phyloP scores from a whole-genome alignment of 2,113 vertebrate species.

The Crotophaga sulcirostris region DNA sequence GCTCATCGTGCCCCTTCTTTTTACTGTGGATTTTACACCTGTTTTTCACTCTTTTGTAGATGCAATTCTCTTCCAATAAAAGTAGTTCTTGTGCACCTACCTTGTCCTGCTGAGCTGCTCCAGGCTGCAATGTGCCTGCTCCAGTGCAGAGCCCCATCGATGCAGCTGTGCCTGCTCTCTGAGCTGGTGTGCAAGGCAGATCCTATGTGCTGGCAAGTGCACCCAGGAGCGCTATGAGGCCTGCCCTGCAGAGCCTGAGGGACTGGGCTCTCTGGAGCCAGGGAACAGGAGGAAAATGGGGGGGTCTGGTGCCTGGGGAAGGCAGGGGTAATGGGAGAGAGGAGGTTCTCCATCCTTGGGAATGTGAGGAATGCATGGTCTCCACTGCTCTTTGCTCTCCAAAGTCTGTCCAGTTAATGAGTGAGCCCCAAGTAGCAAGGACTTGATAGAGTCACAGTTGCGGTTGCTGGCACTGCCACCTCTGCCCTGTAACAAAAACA shows the following conservation, averaged over 20 bases:
- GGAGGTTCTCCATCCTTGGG: background rate
- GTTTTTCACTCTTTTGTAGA: slow-evolving; percentile 80
- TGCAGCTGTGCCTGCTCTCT: background rate
- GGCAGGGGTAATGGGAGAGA: background rate
- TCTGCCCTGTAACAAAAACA: background rate
- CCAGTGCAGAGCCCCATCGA: rapidly evolving
- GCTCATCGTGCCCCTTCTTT: slow-evolving; percentile 38
- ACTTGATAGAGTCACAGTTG: background rate
- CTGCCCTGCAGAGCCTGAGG: background rate
- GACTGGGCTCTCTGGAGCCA: background rate
- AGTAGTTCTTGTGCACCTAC: slow-evolving; percentile 33
- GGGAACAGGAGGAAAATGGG: rapidly evolving
- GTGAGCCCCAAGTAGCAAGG: background rate
- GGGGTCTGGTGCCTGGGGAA: background rate
- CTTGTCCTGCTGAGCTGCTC: background rate
- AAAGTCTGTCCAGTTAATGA: slow-evolving; percentile 22
- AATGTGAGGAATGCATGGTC: background rate
- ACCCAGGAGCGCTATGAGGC: background rate
- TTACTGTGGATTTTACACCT: slow-evolving; percentile 63
- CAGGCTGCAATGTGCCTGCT: rapidly evolving
- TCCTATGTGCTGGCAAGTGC: background rate
- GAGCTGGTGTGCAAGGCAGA: rapidly evolving
- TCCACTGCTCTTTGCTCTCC: slow-evolving; percentile 1
- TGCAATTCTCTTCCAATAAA: slow-evolving; percentile 70
- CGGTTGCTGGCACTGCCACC: background rate